Evolutionary conservation across 2,888 invertebrate species (phyloP).

Genomic region (Cephalotes varians): DNA sequence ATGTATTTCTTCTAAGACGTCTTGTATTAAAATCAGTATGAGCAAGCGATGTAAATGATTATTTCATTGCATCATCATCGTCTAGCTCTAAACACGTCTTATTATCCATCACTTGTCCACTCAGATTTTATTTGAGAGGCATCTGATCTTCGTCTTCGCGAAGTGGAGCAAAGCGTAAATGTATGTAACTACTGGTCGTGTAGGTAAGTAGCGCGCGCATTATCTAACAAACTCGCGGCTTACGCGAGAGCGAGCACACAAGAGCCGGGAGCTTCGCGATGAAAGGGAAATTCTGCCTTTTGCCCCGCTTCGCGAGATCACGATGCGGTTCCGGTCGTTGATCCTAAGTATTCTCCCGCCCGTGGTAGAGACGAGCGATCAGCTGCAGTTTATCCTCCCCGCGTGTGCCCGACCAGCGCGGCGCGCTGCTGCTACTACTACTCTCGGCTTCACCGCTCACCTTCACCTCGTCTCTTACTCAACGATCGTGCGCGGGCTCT

Average conservation of each 20-base stretch:
- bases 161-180: conserved; percentile 38
- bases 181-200: conserved; percentile 18
- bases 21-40: not conserved
- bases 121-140: not conserved
- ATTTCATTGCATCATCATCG: not conserved
- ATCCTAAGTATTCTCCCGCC: conserved; percentile 60
- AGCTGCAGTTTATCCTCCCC: conserved; percentile 58
- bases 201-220: conserved; percentile 42
- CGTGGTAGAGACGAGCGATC: conserved; percentile 62
- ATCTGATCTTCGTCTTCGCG: not conserved
- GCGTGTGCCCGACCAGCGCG: conserved; percentile 10
- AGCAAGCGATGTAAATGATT: not conserved
- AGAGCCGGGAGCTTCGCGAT: conserved; percentile 47
- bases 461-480: conserved; percentile 79
- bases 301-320: conserved; percentile 55
- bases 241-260: conserved; percentile 37
- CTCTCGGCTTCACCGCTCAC: conserved; percentile 73
- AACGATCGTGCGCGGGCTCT: conserved; percentile 65
- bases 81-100: not conserved
- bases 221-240: conserved; percentile 53
- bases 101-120: not conserved
- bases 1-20: not conserved
- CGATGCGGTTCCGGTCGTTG: conserved; percentile 63
- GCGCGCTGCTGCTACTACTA: conserved; percentile 43
- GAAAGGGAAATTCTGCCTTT: conserved; percentile 54